phyloP scores from a whole-genome alignment of 2,113 vertebrate species.

The Pygoscelis adeliae region DNA sequence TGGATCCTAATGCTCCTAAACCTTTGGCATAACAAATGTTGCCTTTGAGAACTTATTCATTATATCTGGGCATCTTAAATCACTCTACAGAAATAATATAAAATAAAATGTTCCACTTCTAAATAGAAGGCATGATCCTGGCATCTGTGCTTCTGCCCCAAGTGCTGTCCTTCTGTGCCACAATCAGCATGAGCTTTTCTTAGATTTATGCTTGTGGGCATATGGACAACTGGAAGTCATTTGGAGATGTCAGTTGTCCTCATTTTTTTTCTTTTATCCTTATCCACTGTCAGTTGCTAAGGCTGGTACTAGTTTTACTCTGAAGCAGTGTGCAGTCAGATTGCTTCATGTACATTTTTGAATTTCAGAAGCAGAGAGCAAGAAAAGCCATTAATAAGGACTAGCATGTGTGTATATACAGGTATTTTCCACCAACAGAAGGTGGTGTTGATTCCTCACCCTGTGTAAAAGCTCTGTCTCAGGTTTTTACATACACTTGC shows the following conservation, averaged over 20 bases:
- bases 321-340: not conserved
- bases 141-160: slow-evolving; percentile 62
- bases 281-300: not conserved
- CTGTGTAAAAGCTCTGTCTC: not conserved
- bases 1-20: slow-evolving; percentile 55
- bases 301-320: not conserved
- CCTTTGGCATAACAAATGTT: slow-evolving; percentile 52
- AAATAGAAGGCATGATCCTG: slow-evolving; percentile 40
- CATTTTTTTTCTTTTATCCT: not conserved
- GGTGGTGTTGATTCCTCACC: not conserved
- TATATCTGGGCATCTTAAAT: slow-evolving; percentile 50
- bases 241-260: slow-evolving; percentile 44
- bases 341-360: not conserved
- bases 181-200: slow-evolving; percentile 63
- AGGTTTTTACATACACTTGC: not conserved
- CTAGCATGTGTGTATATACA: not conserved
- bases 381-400: not conserved
- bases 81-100: not conserved
- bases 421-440: not conserved
- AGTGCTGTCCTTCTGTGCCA: slow-evolving; percentile 54
- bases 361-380: not conserved
- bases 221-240: slow-evolving; percentile 61
- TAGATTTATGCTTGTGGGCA: slow-evolving; percentile 57
- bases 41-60: slow-evolving; percentile 27
- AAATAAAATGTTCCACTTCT: slow-evolving; percentile 46